Base-by-base conservation (phyloP, 2,113 vertebrate species). In the Ciconia maguari region DNA sequence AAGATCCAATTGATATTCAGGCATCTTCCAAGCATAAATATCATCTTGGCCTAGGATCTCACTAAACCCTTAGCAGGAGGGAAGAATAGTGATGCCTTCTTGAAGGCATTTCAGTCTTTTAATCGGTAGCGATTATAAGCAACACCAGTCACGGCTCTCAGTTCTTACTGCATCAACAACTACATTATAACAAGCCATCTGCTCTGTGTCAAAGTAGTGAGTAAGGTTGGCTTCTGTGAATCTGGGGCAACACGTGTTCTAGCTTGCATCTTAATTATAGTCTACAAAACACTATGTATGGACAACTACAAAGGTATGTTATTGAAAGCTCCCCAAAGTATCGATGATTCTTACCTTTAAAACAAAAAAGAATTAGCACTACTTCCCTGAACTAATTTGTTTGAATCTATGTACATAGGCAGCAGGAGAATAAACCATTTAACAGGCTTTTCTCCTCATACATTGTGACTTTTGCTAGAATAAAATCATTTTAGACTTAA, bases 171-270 rank as follows among this genome's bases (percentile, higher is more conserved):
- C 83, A 94, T 51, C 93, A 96, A 93, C 76, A 87, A 68, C 89
- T 64, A 89, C 83, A 87, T 69, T 89, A 64, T 52, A 89, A 81
- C 81, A 68, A 91, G 74, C 89, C 94, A 94, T 91, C 94, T 95
- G 94, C 86, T 95, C 83, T 58, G 61, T 87, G 92, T 95, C 94
- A 89, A 88, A 80, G 81, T 9, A 84, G 71, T 69, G 82, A 94
- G 68, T 72, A 95, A 94, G 84, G 90, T n/a, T 94, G 70, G 74
- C 57, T 88, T 93, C 96, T 83, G 62, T 80, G 62, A 96, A 96
- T 93, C 84, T 91, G 78, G 93, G 93, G 94, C 94, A 96, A 94
- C 69, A 64, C 52, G 83, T 91, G 65, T 76, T 92, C 69, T 85
- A 87, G 61, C 81, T 78, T 95, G 80, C 77, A 89, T 91, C 91